Base-by-base conservation (phyloP, 1,140 invertebrate species). In the Hypsibius dujardini region DNA sequence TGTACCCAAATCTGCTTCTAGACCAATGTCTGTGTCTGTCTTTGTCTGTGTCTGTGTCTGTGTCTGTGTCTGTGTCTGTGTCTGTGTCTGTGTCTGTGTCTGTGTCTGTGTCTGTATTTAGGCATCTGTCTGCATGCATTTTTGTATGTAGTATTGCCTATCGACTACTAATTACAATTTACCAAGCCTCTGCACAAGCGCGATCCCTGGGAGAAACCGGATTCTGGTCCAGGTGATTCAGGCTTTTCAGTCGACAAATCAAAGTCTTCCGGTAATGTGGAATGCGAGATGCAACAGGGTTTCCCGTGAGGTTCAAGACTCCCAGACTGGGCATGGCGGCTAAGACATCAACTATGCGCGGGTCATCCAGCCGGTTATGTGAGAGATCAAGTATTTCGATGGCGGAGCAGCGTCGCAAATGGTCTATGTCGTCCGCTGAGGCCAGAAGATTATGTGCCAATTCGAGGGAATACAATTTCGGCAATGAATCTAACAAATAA, bases 341-440 rank as follows among this genome's bases (percentile, higher is more conserved):
- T 71, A 83, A 80, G 74, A 87, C 83, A 50, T 87, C 80, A 7
- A 87, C 72, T 15, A 86, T 77, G 56, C 79, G 77, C 1, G 81
- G 77, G 76, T 85, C 83, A n/a, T 90, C 85, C 28, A 96, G 82
- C 69, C 85, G 84, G 80, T 97, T 97, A 79, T 94, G 85, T 0
- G 90, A 89, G 42, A 96, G 76, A 79, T 97, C 92, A 62, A 97
- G 76, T 7, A 91, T 86, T 0, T 87, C 87, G 1, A 97, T 76
- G 7, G 84, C 83, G 1, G 82, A 81, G 75, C 92, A 90, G 12
- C 84, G 75, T 1, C 79, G 80, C 47, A 97, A 79, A 74, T 90
- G 85, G n/a, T 84, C 82, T 47, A 95, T 80, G 75, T 90, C 88
- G 40, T 86, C 85, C 45, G 82, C 77, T 47, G 80, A 80, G 73